These are phyloP conservation scores for Morone saxatilis DNA, from an alignment of 2,113 vertebrate genomes.

Conservation along the genomic window DNA sequence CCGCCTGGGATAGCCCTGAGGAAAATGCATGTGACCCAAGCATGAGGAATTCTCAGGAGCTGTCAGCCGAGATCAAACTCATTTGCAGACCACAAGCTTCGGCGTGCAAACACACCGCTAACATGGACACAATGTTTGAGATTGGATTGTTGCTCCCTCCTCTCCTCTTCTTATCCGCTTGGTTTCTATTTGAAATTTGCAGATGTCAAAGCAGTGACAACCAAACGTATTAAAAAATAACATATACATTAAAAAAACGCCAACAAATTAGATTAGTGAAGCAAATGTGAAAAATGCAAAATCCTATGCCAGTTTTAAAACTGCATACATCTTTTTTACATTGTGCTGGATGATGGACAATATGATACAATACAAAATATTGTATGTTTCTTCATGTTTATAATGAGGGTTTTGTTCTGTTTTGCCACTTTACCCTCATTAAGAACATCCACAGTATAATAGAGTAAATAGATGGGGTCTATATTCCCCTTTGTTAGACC, in stretches of 20 bases:
- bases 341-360: neutral
- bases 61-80: constrained; percentile 82
- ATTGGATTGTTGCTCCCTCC: constrained; percentile 49
- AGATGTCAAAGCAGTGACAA: constrained; percentile 10
- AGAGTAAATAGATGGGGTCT: neutral
- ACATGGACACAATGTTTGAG: constrained; percentile 44
- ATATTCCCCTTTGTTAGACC: constrained; percentile 36
- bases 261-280: too few species aligned
- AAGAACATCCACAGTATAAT: constrained; percentile 25
- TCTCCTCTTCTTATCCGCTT: constrained; percentile 3
- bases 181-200: constrained; percentile 17
- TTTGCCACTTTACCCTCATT: constrained; percentile 26
- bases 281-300: too few species aligned
- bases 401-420: neutral
- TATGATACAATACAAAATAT: neutral
- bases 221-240: constrained; percentile 8
- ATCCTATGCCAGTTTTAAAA: neutral
- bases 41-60: constrained; percentile 77
- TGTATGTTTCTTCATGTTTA: neutral
- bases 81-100: constrained; percentile 77
- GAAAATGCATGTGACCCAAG: constrained; percentile 78
- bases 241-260: neutral
- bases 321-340: neutral
- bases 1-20: constrained; percentile 69
- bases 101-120: constrained; percentile 54